Evolutionary conservation across 2,113 vertebrate genomes (phyloP).

Genomic region (Pantherophis guttatus): DNA sequence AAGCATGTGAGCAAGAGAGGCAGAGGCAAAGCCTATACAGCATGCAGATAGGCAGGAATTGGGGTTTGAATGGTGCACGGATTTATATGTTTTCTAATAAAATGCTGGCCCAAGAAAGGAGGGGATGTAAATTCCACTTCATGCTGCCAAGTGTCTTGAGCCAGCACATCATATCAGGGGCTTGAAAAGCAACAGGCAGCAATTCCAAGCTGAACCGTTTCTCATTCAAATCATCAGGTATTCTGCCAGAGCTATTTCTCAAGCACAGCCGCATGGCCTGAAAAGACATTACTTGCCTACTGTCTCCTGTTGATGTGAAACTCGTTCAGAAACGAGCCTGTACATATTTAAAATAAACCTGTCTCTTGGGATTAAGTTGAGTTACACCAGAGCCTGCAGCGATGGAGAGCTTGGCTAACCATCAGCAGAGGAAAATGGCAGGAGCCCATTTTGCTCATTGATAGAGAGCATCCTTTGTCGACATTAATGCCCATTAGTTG

Average conservation of each 20-base stretch:
- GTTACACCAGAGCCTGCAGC: background rate
- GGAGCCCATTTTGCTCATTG: background rate
- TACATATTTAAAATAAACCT: background rate
- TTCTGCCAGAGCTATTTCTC: accelerated
- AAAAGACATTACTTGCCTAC: background rate
- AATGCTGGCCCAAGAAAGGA: background rate
- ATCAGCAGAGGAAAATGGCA: background rate
- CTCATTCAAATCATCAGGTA: slow-evolving; percentile 2
- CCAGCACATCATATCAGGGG: accelerated
- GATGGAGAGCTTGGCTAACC: background rate
- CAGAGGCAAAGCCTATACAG: background rate
- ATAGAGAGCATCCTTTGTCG: background rate
- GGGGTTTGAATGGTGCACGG: background rate
- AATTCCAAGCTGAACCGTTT: background rate
- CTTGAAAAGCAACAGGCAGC: background rate
- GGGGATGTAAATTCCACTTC: background rate
- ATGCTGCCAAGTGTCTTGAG: background rate
- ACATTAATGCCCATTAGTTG: background rate
- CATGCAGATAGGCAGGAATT: background rate
- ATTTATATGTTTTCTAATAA: background rate
- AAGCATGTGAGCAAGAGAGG: background rate
- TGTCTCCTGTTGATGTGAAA: background rate
- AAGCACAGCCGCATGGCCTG: background rate
- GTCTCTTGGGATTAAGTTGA: background rate
- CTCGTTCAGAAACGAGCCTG: background rate